phyloP scores from a whole-genome alignment of 2,888 invertebrate genomes.

The Catocala sponsa region DNA sequence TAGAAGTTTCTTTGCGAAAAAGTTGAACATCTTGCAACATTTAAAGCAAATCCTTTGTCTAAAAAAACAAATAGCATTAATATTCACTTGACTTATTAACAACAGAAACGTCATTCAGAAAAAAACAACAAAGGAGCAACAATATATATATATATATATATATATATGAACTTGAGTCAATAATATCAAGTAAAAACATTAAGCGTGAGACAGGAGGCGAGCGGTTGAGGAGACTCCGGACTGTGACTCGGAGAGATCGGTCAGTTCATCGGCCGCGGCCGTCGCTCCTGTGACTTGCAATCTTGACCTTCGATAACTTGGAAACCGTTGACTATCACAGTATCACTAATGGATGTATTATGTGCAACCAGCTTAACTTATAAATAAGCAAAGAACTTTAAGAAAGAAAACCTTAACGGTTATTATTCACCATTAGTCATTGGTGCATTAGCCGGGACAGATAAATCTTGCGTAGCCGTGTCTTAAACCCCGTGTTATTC shows the following conservation, averaged over 20 bases:
- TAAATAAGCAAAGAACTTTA: conserved; percentile 17
- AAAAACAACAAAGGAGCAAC: too few species aligned
- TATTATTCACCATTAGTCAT: neutral
- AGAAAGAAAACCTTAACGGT: conserved; percentile 9
- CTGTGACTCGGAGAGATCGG: conserved; percentile 22
- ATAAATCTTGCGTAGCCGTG: conserved; percentile 2
- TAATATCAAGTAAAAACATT: conserved; percentile 2
- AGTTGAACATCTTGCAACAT: too few species aligned
- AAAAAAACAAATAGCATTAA: too few species aligned
- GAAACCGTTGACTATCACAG: conserved; percentile 51
- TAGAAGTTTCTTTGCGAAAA: too few species aligned
- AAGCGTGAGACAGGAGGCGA: neutral
- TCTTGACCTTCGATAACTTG: conserved; percentile 69
- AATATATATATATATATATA: too few species aligned
- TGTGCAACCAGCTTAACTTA: conserved; percentile 18
- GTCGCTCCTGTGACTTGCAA: conserved; percentile 28
- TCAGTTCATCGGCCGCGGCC: conserved; percentile 53
- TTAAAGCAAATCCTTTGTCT: too few species aligned
- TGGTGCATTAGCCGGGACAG: neutral
- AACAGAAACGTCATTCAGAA: too few species aligned
- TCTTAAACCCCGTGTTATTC: conserved; percentile 9
- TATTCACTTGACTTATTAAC: too few species aligned
- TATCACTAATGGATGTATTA: conserved; percentile 40
- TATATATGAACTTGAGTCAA: neutral
- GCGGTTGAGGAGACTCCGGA: neutral